Evolutionary conservation across 2,888 invertebrate genomes (phyloP).

Genomic region (Lissocephala sabroskyi): DNA sequence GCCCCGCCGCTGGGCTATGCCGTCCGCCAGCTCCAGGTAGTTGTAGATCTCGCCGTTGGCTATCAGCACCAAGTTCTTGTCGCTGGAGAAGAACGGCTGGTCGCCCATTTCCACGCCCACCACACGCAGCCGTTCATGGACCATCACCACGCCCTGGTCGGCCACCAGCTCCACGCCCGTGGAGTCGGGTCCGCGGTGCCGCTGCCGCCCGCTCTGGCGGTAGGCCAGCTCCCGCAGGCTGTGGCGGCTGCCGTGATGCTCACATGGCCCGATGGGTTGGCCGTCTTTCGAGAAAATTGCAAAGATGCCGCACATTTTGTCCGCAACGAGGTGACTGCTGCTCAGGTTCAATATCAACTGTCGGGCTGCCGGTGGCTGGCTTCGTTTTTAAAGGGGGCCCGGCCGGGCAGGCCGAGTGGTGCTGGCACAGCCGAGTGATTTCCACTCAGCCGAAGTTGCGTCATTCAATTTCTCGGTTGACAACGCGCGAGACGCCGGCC

Average conservation of each 20-base stretch:
- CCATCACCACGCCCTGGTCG: constrained; percentile 66
- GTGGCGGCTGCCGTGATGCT: constrained; percentile 47
- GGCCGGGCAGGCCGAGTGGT: no score
- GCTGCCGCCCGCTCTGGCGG: constrained; percentile 67
- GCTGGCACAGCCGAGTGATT: no score
- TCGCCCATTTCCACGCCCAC: constrained; percentile 68
- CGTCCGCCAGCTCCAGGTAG: constrained; percentile 64
- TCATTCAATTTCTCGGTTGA: no score
- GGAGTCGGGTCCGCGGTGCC: constrained; percentile 71
- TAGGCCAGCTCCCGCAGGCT: constrained; percentile 68
- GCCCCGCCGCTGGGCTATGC: constrained; percentile 61
- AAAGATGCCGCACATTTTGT: constrained; percentile 72
- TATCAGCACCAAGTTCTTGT: constrained; percentile 61
- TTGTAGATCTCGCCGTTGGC: constrained; percentile 72
- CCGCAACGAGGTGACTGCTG: no score
- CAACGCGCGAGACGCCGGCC: no score
- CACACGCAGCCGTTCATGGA: constrained; percentile 69
- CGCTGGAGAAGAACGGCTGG: constrained; percentile 66
- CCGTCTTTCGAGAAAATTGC: constrained; percentile 69
- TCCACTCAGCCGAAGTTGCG: no score
- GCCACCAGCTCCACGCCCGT: constrained; percentile 63
- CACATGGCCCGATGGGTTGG: constrained; percentile 44
- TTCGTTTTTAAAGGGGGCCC: no score
- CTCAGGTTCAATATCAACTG: no score
- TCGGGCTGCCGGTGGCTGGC: no score